Evolutionary conservation across 2,888 invertebrate species (phyloP).

Genomic region (Lasioglossum figueresi): DNA sequence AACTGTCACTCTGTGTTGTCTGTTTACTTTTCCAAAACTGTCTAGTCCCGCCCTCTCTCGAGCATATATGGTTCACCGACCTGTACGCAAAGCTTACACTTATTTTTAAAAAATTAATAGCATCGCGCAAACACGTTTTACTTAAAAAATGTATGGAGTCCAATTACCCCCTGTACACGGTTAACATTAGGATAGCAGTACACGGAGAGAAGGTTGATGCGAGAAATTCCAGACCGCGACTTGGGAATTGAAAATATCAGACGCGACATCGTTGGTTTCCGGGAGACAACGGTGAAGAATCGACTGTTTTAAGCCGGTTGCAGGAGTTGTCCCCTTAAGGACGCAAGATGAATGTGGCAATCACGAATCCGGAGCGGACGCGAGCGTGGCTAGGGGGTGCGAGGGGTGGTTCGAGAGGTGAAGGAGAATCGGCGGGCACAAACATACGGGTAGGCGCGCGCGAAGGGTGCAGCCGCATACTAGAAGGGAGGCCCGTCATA

Average conservation of each 20-base stretch:
- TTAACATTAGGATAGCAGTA: too few species aligned
- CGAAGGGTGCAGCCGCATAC: conserved; percentile 63
- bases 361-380: conserved; percentile 38
- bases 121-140: too few species aligned
- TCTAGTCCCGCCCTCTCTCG: too few species aligned
- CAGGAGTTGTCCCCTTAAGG: conserved; percentile 18
- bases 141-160: too few species aligned
- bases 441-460: conserved; percentile 61
- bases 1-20: too few species aligned
- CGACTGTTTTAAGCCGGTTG: not conserved
- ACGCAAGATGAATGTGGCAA: conserved; percentile 54
- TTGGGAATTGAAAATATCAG: not conserved
- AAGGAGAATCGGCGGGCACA: conserved; percentile 49
- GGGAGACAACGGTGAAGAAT: not conserved
- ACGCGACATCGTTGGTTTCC: not conserved
- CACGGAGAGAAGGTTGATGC: too few species aligned
- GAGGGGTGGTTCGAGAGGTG: not conserved
- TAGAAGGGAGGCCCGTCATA: conserved; percentile 72
- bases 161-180: too few species aligned
- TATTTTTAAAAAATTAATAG: too few species aligned
- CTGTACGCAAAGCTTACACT: too few species aligned
- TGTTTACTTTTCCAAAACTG: too few species aligned
- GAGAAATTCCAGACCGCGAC: too few species aligned
- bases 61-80: too few species aligned
- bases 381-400: conserved; percentile 8